phyloP scores from a whole-genome alignment of 2,113 vertebrate genomes.

The Clupea harengus region DNA sequence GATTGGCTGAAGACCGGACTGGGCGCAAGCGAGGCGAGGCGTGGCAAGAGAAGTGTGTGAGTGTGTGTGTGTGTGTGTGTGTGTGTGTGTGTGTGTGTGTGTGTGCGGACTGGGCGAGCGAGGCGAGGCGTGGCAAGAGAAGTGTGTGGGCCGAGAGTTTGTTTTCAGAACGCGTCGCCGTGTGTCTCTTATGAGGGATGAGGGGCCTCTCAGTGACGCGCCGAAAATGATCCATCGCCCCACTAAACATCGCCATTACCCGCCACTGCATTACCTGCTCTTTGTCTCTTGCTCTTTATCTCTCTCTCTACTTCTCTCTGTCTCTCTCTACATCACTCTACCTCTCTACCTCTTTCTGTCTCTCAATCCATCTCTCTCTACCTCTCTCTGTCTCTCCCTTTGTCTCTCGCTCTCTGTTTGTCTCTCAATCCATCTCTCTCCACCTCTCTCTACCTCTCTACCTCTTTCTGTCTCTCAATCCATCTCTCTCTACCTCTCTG shows the following conservation, averaged over 20 bases:
- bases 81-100: not conserved
- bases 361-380: constrained; percentile 17
- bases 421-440: not conserved
- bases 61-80: not conserved
- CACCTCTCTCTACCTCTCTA: not conserved
- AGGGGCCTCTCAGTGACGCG: constrained; percentile 42
- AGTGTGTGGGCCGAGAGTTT: constrained; percentile 27
- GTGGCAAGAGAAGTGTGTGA: not conserved
- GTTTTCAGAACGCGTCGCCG: constrained; percentile 34
- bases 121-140: constrained; percentile 19
- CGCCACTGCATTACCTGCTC: constrained; percentile 34
- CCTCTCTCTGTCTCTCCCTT: not conserved
- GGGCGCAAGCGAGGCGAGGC: too few species aligned
- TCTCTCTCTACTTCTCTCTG: constrained; percentile 50
- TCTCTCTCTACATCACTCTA: constrained; percentile 23
- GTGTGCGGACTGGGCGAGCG: not conserved
- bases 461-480: not conserved
- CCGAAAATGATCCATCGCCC: constrained; percentile 66
- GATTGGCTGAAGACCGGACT: not conserved
- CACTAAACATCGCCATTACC: constrained; percentile 66
- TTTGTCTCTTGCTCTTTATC: not conserved
- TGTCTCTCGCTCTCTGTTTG: not conserved
- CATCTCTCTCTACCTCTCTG: too few species aligned
- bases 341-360: constrained; percentile 41
- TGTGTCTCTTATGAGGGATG: constrained; percentile 58